phyloP scores from a whole-genome alignment of 2,888 invertebrate species.

The Melieria omissa region DNA sequence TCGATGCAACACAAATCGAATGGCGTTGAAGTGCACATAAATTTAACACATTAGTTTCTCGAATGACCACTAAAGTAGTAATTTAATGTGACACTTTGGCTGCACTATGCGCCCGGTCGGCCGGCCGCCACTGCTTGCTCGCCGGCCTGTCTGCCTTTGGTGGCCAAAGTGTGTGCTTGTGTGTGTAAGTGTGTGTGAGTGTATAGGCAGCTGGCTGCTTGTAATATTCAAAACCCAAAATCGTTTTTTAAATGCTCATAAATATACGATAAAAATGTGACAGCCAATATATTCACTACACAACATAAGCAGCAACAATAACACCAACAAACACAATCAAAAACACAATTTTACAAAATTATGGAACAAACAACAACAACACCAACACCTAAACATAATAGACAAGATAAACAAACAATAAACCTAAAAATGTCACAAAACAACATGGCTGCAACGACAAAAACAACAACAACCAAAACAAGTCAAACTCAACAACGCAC shows the following conservation, averaged over 20 bases:
- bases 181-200: too few relatives aligned
- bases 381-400: conserved; percentile 42
- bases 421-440: conserved; percentile 40
- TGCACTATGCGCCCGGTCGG: neutral
- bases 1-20: neutral
- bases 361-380: neutral
- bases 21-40: conserved; percentile 15
- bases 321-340: neutral
- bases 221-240: conserved; percentile 31
- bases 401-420: conserved; percentile 38
- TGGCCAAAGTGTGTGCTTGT: too few relatives aligned
- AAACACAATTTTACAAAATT: too few relatives aligned
- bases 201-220: neutral
- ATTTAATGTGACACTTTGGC: conserved; percentile 34
- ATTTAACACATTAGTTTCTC: conserved; percentile 23
- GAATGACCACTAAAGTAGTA: conserved; percentile 32
- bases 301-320: conserved; percentile 25
- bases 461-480: conserved; percentile 11
- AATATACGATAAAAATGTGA: conserved; percentile 56
- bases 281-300: conserved; percentile 51
- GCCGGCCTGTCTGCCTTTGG: neutral
- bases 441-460: neutral
- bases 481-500: neutral
- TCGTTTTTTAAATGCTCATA: conserved; percentile 42
- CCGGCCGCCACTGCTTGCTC: neutral